Evolutionary conservation across 2,888 invertebrate genomes (phyloP), one percentile per base, ranked within the genome.

Genomic region (Hermaeophaga mercurialis): DNA sequence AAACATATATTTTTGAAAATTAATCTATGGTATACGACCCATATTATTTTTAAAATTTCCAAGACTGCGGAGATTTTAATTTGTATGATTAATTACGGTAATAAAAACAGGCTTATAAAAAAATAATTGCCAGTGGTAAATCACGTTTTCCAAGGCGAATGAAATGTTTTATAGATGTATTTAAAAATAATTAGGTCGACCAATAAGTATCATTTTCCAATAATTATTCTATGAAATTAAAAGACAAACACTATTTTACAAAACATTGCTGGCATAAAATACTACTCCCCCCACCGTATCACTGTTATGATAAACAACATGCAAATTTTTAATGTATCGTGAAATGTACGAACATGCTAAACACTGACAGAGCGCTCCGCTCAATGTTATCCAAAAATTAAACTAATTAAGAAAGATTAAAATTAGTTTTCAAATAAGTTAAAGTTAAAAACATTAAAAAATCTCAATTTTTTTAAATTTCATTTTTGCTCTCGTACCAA

Each of bases 301-400:
- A 19, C 28, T 14, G 17, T 31, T 39, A 41, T 41, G 22, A 19
- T 1, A 19, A 47, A 18, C 34, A 17, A 19, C 24, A 48, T 48
- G 45, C 45, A 45, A 9, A 9, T 38, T 22, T 24, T 24, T 43
- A 22, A 43, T n/a, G 14, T 43, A 7, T 43, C 24, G 22, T 49
- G 39, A 49, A 24, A 53, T 54, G 59, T 60, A 54, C 60, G 60
- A 57, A 60, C 57, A 60, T 60, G 57, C 56, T 41, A 57, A 60
- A 31, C 31, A 11, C 3, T 31, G 31, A 12, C n/a, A 31, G 6
- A 22, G 6, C 22, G 4, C 22, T 22, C 22, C 4, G 6, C 3
- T 6, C 22, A 22, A n/a, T n/a, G n/a, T n/a, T n/a, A n/a, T n/a
- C n/a, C n/a, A n/a, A n/a, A n/a, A n/a, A n/a, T n/a, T n/a, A n/a